phyloP scores from a whole-genome alignment of 2,888 invertebrate genomes.

The Orthonevra nobilis region DNA sequence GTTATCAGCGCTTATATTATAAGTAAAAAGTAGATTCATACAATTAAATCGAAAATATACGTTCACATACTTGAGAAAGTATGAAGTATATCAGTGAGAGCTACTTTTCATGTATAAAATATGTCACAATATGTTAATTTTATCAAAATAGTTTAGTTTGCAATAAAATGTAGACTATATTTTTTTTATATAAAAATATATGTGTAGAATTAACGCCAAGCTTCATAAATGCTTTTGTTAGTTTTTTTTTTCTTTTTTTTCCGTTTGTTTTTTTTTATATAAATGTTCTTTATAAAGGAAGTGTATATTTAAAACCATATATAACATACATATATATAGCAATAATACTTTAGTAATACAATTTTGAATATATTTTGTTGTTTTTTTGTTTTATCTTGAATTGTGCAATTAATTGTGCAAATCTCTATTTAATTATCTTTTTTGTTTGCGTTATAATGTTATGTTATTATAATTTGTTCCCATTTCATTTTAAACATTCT shows the following conservation, averaged over 20 bases:
- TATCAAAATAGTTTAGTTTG: slow-evolving; percentile 68
- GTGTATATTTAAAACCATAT: slow-evolving; percentile 50
- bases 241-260: slow-evolving; percentile 9
- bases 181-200: slow-evolving; percentile 65
- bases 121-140: slow-evolving; percentile 57
- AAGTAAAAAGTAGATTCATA: slow-evolving; percentile 42
- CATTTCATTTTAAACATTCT: slow-evolving; percentile 54
- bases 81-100: slow-evolving; percentile 58
- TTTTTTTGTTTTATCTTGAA: slow-evolving; percentile 14
- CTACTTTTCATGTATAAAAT: slow-evolving; percentile 35
- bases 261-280: slow-evolving; percentile 26
- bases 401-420: slow-evolving; percentile 67
- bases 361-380: slow-evolving; percentile 23
- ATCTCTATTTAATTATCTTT: slow-evolving; percentile 16
- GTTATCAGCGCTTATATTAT: slow-evolving; percentile 53
- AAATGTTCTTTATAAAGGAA: slow-evolving; percentile 50
- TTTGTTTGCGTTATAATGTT: no score
- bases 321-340: slow-evolving; percentile 40
- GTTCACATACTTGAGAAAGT: slow-evolving; percentile 42
- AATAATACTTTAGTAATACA: slow-evolving; percentile 62
- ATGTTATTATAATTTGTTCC: slow-evolving; percentile 66
- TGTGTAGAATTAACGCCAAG: slow-evolving; percentile 65
- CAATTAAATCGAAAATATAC: slow-evolving; percentile 24
- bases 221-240: slow-evolving; percentile 50
- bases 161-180: slow-evolving; percentile 62